Conservation (phyloP, 2,888 invertebrate genomes). For the Nymphalis polychloros region DNA sequence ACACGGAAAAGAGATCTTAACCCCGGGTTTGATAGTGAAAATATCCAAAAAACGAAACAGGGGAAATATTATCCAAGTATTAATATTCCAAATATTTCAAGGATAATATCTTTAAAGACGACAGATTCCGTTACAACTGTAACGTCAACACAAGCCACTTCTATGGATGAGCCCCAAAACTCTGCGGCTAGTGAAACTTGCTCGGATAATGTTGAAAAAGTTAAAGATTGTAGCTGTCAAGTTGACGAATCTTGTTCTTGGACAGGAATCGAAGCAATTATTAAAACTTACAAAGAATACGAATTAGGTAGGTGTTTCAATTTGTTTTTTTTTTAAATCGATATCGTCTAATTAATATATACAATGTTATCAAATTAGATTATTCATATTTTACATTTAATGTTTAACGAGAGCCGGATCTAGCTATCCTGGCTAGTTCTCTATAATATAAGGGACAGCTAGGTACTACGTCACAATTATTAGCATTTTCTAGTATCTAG, state of each 20-base stretch:
- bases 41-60: slow-evolving; percentile 56
- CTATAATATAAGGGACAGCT: too few species aligned
- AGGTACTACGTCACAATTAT: too few species aligned
- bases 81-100: slow-evolving; percentile 70
- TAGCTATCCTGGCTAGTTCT: too few species aligned
- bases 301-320: slow-evolving; percentile 68
- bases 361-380: too few species aligned
- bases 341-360: too few species aligned
- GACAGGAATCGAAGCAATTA: slow-evolving; percentile 77
- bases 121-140: slow-evolving; percentile 48
- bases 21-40: slow-evolving; percentile 71
- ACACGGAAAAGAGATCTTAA: slow-evolving; percentile 64
- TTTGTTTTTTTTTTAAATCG: too few species aligned
- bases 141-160: slow-evolving; percentile 60
- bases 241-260: slow-evolving; percentile 57
- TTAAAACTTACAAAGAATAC: slow-evolving; percentile 77
- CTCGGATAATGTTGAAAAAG: slow-evolving; percentile 39
- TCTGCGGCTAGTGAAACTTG: slow-evolving; percentile 61
- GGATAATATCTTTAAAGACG: slow-evolving; percentile 67
- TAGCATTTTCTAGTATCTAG: too few species aligned
- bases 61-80: slow-evolving; percentile 58
- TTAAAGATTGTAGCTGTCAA: slow-evolving; percentile 56
- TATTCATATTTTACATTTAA: too few species aligned
- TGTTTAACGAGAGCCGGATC: too few species aligned
- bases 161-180: slow-evolving; percentile 71